phyloP scores from a whole-genome alignment of 1,140 invertebrate genomes.

The Drosophila navojoa region DNA sequence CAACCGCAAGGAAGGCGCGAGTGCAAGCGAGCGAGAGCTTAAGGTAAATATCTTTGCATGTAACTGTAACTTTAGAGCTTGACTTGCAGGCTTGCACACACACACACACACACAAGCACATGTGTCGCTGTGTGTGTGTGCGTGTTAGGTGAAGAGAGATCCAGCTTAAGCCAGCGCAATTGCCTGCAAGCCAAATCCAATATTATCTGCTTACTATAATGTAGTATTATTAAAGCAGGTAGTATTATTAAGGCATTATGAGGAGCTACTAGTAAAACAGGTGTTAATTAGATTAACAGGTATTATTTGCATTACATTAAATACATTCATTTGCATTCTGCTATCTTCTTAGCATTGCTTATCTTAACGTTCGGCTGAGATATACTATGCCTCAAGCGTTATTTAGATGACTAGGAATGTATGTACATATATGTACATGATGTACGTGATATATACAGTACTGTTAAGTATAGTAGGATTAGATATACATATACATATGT shows the following conservation, averaged over 20 bases:
- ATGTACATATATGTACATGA: no score
- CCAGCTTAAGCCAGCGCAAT: neutral
- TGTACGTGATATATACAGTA: no score
- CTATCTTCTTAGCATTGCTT: no score
- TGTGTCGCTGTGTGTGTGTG: neutral
- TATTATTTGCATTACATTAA: neutral
- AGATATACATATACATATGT: no score
- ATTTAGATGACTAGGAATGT: no score
- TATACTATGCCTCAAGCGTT: no score
- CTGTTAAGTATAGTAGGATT: no score
- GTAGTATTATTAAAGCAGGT: neutral
- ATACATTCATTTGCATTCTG: no score
- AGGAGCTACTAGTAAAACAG: neutral
- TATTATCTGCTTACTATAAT: neutral
- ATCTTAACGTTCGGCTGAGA: no score
- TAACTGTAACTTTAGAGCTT: constrained; percentile 23
- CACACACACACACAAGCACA: neutral
- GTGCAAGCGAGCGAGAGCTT: constrained; percentile 31
- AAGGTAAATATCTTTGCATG: constrained; percentile 23
- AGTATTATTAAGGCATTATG: neutral
- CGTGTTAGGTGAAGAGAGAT: constrained; percentile 10
- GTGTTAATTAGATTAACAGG: neutral
- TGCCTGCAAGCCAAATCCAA: neutral
- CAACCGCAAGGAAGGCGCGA: constrained; percentile 8
- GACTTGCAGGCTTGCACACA: constrained; percentile 8